Conservation (phyloP, 1,140 invertebrate species). For the Varroa destructor region DNA sequence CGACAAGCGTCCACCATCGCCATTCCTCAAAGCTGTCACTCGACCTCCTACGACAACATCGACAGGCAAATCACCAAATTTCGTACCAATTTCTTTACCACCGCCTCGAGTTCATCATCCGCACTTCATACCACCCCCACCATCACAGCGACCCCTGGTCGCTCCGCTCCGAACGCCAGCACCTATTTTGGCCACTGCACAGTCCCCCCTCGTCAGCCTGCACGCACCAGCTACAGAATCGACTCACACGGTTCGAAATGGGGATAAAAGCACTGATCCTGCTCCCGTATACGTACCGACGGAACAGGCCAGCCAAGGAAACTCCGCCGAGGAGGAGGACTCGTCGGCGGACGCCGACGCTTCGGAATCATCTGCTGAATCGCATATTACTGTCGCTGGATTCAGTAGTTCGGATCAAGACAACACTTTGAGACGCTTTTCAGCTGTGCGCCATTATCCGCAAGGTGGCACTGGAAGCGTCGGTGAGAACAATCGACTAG, state of each 20-base stretch:
- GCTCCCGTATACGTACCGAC: constrained; percentile 9
- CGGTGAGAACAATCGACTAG: not conserved
- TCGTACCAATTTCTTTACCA: constrained; percentile 11
- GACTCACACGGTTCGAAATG: too few species aligned
- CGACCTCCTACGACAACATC: not conserved
- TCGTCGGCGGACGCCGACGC: not conserved
- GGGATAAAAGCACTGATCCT: not conserved
- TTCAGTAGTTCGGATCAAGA: too few species aligned
- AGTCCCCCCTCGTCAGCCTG: too few species aligned
- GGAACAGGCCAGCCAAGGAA: not conserved
- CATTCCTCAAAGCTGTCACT: not conserved
- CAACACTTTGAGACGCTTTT: constrained; percentile 14
- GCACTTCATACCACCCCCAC: constrained; percentile 14
- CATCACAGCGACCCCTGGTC: not conserved
- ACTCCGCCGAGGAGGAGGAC: constrained; percentile 5
- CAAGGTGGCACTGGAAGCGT: not conserved
- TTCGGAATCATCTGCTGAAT: not conserved
- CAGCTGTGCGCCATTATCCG: constrained; percentile 9
- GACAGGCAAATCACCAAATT: not conserved
- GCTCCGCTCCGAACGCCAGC: too few species aligned
- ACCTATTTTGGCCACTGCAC: too few species aligned
- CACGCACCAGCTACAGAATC: too few species aligned
- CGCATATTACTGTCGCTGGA: too few species aligned
- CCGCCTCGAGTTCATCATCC: constrained; percentile 10
- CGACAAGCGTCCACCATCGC: constrained; percentile 5